These are phyloP conservation scores for Pinna nobilis DNA, from an alignment of 1,140 invertebrate genomes.

Conservation along the genomic window DNA sequence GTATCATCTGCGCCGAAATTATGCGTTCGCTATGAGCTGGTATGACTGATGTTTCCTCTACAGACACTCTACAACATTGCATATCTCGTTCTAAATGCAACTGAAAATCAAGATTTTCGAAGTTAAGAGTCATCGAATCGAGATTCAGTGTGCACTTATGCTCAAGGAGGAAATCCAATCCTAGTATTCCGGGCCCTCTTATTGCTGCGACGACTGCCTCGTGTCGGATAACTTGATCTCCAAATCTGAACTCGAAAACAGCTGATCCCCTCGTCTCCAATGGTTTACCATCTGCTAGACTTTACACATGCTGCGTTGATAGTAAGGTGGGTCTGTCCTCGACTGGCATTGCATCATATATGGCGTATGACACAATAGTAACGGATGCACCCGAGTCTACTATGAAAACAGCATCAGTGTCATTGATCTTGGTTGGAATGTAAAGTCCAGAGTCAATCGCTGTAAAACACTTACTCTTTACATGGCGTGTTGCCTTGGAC, in stretches of 20 bases:
- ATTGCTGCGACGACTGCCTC: background rate
- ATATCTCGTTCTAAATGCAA: background rate
- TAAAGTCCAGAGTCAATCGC: too few relatives aligned
- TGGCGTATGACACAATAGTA: too few relatives aligned
- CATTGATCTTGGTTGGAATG: too few relatives aligned
- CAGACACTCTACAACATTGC: background rate
- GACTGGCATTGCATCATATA: too few relatives aligned
- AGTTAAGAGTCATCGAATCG: background rate
- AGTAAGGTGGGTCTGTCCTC: background rate
- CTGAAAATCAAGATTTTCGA: background rate
- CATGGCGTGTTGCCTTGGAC: background rate
- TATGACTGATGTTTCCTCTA: background rate
- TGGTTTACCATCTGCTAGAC: background rate
- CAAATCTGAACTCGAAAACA: background rate
- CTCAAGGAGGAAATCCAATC: background rate
- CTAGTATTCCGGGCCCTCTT: background rate
- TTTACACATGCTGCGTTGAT: background rate
- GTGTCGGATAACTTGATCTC: background rate
- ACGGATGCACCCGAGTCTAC: background rate
- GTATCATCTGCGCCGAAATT: slow-evolving; percentile 1
- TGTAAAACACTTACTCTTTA: too few relatives aligned
- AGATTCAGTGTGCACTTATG: background rate
- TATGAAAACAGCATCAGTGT: background rate
- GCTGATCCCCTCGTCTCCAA: background rate
- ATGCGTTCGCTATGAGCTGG: background rate